These are phyloP conservation scores for Nasonia oneida DNA, from an alignment of 2,888 invertebrate species.

Conservation along the genomic window DNA sequence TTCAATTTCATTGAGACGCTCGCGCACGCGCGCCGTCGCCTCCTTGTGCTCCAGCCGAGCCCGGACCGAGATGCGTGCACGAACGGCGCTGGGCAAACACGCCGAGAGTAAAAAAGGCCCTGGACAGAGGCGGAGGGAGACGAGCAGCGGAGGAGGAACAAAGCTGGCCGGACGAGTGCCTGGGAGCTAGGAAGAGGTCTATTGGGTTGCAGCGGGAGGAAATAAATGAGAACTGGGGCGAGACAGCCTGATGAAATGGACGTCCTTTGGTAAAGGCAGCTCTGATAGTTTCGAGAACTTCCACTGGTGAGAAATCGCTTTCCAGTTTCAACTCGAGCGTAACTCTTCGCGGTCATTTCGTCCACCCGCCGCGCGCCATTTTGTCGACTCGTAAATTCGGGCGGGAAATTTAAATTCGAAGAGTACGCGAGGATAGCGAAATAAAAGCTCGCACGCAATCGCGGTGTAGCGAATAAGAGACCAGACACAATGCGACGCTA, in stretches of 20 bases:
- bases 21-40: not conserved
- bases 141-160: conserved; percentile 25
- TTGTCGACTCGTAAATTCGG: not conserved
- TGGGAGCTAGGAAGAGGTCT: not conserved
- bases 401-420: not conserved
- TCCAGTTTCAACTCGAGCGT: not conserved
- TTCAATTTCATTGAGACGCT: conserved; percentile 62
- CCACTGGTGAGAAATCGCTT: not conserved
- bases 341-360: not conserved
- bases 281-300: conserved; percentile 3
- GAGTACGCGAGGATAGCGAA: not conserved
- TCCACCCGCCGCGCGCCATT: not conserved
- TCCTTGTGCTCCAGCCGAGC: not conserved
- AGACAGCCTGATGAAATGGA: not conserved
- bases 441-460: not conserved
- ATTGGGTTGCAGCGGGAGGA: not conserved
- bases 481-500: not conserved
- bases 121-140: conserved; percentile 28
- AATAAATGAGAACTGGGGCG: not conserved
- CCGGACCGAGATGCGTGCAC: conserved; percentile 20
- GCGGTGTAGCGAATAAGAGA: not conserved
- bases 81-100: conserved; percentile 25
- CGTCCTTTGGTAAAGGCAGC: not conserved
- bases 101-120: conserved; percentile 41
- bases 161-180: not conserved